Conservation (phyloP, 2,113 vertebrate genomes). For the Marmota flaviventris region DNA sequence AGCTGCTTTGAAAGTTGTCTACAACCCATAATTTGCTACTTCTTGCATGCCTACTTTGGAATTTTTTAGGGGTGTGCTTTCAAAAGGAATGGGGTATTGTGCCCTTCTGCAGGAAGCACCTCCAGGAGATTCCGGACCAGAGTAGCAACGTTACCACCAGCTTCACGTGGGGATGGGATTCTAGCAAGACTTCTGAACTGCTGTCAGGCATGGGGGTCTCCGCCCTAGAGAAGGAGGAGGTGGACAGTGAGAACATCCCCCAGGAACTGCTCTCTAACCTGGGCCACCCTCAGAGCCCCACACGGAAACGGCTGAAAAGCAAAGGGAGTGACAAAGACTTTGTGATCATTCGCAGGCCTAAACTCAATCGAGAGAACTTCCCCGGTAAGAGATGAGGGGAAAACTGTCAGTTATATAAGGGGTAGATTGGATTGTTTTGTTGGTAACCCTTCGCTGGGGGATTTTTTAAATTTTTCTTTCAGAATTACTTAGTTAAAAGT, state of each 20-base stretch:
- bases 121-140: constrained; percentile 90
- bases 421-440: neutral
- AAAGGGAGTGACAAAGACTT: constrained; percentile 90
- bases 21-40: neutral
- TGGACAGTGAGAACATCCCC: constrained; percentile 91
- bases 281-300: constrained; percentile 84
- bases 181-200: constrained; percentile 83
- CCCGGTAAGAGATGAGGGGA: constrained; percentile 80
- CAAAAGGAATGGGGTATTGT: constrained; percentile 60
- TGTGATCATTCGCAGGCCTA: constrained; percentile 88
- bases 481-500: constrained; percentile 33
- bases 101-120: constrained; percentile 87
- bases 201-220: constrained; percentile 85
- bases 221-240: constrained; percentile 86
- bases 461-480: neutral
- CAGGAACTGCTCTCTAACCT: constrained; percentile 89
- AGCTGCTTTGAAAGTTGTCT: constrained; percentile 32
- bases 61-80: constrained; percentile 53
- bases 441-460: constrained; percentile 4
- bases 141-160: constrained; percentile 84
- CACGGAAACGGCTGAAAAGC: constrained; percentile 87
- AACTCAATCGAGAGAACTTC: constrained; percentile 85
- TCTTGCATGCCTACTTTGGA: constrained; percentile 37
- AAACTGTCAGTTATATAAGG: neutral
- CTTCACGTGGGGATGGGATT: constrained; percentile 85